Percentiles rank a stretch among this genome's conserved stretches.
phyloP scores from a whole-genome alignment of 2,113 vertebrate species.

The Petaurus breviceps region DNA sequence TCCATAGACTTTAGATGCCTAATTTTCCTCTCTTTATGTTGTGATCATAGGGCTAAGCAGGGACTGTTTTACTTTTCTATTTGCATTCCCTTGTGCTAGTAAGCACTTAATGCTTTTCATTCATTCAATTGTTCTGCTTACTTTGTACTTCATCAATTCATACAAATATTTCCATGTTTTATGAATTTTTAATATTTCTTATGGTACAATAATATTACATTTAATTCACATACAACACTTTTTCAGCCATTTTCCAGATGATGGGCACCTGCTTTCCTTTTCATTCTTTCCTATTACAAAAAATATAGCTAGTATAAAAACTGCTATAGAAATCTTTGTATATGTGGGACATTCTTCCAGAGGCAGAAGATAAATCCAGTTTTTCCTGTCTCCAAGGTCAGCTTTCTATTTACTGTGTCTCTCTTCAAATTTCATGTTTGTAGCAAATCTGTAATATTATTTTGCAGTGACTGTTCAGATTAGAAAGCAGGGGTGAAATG shows the following conservation, averaged over 20 bases:
- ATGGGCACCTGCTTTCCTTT: neutral
- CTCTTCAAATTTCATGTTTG: conserved; percentile 27
- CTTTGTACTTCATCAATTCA: neutral
- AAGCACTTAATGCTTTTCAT: neutral
- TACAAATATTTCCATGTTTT: neutral
- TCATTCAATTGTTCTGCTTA: neutral
- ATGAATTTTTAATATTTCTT: neutral
- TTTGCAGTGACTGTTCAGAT: conserved; percentile 55
- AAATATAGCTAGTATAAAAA: neutral
- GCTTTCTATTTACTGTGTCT: neutral
- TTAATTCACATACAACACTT: neutral
- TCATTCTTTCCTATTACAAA: neutral
- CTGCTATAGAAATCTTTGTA: neutral
- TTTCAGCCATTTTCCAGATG: neutral
- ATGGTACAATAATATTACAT: neutral
- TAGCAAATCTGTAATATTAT: conserved; percentile 34
- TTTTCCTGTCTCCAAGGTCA: neutral
- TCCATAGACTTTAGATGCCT: neutral
- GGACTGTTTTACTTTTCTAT: neutral
- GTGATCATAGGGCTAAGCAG: neutral
- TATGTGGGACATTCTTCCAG: neutral
- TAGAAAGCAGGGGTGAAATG: conserved; percentile 60
- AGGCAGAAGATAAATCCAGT: neutral
- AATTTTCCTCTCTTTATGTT: neutral
- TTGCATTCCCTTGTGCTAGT: neutral